A percentile compares a stretch with the other conserved stretches of the same genome.
These are phyloP conservation scores for Orycteropus afer DNA, from an alignment of 2,113 vertebrate species.

Conservation along the genomic window DNA sequence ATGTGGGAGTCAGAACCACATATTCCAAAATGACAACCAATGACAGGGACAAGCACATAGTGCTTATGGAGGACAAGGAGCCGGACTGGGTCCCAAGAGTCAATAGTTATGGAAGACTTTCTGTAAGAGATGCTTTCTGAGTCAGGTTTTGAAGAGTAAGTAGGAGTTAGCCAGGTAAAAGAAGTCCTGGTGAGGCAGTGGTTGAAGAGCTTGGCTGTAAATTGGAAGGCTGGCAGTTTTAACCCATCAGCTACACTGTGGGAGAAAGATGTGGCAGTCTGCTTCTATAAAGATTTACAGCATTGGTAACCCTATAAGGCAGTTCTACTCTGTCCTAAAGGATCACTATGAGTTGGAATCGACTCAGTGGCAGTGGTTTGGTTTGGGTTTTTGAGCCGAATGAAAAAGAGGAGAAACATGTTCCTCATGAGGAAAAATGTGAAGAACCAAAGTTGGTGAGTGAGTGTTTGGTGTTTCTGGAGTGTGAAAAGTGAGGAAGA, in stretches of 20 bases:
- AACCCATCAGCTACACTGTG: background rate
- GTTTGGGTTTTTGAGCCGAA: too few species aligned
- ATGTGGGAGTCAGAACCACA: background rate
- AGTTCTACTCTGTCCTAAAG: too few species aligned
- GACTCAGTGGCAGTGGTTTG: too few species aligned
- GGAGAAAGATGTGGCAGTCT: background rate
- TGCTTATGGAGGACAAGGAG: background rate
- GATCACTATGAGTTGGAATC: too few species aligned
- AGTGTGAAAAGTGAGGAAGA: background rate
- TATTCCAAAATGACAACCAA: too few species aligned
- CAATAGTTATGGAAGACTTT: background rate
- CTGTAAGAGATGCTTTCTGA: background rate
- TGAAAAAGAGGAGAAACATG: background rate
- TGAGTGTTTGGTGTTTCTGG: background rate
- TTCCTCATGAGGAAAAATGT: background rate
- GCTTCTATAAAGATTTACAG: background rate
- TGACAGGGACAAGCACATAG: background rate
- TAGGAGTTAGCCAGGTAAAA: background rate
- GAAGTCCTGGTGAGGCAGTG: background rate
- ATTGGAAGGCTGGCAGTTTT: background rate
- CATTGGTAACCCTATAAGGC: background rate
- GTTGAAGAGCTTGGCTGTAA: background rate
- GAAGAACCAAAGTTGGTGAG: background rate
- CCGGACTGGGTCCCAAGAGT: background rate
- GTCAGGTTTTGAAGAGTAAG: background rate